A percentile compares a stretch with the other conserved stretches of the same genome.
Evolutionary conservation across 2,797 vertebrate genomes (phyloP).

Genomic region (Sebastes miniatus): DNA sequence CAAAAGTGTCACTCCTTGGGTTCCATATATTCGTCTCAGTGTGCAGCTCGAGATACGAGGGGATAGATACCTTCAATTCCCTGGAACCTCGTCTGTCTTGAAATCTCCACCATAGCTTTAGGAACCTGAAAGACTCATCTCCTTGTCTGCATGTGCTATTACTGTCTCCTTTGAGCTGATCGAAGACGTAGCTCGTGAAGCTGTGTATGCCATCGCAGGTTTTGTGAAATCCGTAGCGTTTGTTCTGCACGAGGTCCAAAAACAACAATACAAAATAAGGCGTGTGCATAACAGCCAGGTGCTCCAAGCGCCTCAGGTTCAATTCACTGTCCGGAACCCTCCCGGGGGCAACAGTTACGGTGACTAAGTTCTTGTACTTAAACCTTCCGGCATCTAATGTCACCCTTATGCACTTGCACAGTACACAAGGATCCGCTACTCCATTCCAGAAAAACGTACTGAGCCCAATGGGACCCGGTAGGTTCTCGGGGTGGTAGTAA

Average conservation of each 20-base stretch:
- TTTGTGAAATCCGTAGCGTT: not conserved
- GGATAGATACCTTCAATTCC: not conserved
- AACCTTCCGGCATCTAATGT: too few relatives aligned
- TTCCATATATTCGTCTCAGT: not conserved
- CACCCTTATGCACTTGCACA: not conserved
- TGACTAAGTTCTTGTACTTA: too few relatives aligned
- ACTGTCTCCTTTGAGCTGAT: too few relatives aligned
- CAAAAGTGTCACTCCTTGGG: not conserved
- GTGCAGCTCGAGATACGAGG: not conserved
- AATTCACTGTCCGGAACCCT: too few relatives aligned
- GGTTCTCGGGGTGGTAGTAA: not conserved
- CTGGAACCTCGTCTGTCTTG: not conserved
- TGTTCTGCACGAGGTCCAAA: not conserved
- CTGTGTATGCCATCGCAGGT: too few relatives aligned
- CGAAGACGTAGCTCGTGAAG: too few relatives aligned
- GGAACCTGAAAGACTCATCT: not conserved
- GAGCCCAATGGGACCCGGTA: not conserved
- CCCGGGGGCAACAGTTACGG: too few relatives aligned
- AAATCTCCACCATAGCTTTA: not conserved
- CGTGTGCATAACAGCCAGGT: conserved; percentile 6
- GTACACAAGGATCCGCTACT: not conserved
- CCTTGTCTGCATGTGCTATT: too few relatives aligned
- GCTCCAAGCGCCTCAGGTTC: not conserved
- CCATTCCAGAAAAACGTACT: not conserved
- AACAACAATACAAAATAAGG: conserved; percentile 13